phyloP scores from a whole-genome alignment of 2,797 vertebrate species.

The Serranus cabrilla region DNA sequence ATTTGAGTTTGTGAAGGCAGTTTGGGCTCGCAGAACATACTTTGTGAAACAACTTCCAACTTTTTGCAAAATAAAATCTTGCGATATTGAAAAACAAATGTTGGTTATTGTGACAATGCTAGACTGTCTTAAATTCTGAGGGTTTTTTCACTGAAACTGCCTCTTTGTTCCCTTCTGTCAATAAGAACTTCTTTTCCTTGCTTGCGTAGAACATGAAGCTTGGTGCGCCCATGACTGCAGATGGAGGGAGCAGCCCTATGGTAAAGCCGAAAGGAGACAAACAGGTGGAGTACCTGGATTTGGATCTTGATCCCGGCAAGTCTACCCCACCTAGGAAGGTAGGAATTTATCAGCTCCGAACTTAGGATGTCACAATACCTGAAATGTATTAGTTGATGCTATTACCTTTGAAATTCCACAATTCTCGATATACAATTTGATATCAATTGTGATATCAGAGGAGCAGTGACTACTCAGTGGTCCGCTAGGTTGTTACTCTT shows the following conservation, averaged over 20 bases:
- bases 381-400: no score
- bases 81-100: constrained; percentile 1
- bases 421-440: no score
- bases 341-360: constrained; percentile 15
- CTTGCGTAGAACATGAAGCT: constrained; percentile 83
- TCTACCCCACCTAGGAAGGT: constrained; percentile 98
- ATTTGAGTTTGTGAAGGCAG: not conserved
- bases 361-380: no score
- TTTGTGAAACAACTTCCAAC: constrained; percentile 26
- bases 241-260: constrained; percentile 95
- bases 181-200: constrained; percentile 35
- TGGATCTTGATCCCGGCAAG: constrained; percentile 95
- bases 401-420: no score
- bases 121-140: constrained; percentile 8
- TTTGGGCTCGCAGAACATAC: not conserved
- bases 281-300: constrained; percentile 98
- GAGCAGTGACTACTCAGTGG: no score
- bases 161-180: constrained; percentile 5
- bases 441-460: no score
- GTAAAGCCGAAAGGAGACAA: constrained; percentile 97
- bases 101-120: constrained; percentile 70
- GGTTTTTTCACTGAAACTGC: constrained; percentile 16
- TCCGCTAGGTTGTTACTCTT: no score
- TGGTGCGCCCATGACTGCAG: constrained; percentile 84
- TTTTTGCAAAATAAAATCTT: constrained; percentile 8